Evolutionary conservation across 2,113 vertebrate genomes (phyloP).

Genomic region (Marcusenius ussheri): DNA sequence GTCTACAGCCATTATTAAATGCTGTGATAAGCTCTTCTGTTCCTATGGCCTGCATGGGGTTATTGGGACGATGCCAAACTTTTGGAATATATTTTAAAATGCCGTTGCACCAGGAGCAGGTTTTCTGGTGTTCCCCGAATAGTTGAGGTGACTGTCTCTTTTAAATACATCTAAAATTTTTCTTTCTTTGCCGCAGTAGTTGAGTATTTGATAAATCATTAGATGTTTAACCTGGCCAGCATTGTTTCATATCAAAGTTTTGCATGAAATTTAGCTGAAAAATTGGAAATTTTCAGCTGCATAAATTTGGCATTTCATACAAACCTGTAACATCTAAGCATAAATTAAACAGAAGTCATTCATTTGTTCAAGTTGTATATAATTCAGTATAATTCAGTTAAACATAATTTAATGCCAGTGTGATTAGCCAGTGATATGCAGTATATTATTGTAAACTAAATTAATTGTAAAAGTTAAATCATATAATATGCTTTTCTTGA

Average conservation of each 20-base stretch:
- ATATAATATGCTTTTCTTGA: background rate
- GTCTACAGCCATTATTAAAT: background rate
- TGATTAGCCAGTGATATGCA: background rate
- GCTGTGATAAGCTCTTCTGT: background rate
- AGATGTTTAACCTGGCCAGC: background rate
- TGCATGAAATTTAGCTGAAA: background rate
- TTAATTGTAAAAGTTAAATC: background rate
- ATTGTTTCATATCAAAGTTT: background rate
- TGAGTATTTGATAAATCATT: background rate
- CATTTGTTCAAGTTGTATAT: background rate
- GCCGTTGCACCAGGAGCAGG: background rate
- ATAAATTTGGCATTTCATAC: background rate
- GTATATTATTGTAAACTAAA: background rate
- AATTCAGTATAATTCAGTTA: background rate
- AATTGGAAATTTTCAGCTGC: background rate
- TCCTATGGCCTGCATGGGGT: background rate
- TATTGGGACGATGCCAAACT: background rate
- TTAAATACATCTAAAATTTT: background rate
- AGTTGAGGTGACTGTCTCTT: background rate
- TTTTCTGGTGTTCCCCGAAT: background rate
- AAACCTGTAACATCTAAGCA: background rate
- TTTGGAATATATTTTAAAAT: background rate
- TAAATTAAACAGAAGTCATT: background rate
- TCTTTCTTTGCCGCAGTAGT: background rate
- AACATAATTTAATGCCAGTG: background rate